A percentile compares a stretch with the other conserved stretches of the same genome.
These are phyloP conservation scores for Rachycentron canadum DNA, from an alignment of 2,797 vertebrate species.

Conservation along the genomic window DNA sequence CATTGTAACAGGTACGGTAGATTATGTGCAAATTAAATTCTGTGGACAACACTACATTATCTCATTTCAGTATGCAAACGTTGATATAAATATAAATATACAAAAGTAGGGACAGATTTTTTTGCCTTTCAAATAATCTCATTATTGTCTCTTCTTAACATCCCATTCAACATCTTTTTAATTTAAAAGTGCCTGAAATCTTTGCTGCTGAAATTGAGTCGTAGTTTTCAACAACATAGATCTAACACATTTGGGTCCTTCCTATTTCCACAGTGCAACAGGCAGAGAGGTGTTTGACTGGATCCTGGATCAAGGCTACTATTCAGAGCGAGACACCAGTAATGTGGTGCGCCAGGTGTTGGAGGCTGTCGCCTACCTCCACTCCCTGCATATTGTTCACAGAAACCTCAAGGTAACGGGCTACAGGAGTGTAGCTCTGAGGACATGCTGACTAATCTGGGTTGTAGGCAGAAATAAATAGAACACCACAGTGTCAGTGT, in stretches of 20 bases:
- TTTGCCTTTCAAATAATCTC: background rate
- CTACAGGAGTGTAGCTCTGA: background rate
- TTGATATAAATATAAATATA: background rate
- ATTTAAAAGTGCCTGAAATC: background rate
- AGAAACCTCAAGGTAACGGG: constrained; percentile 95
- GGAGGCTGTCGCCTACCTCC: constrained; percentile 97
- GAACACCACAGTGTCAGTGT: too few relatives aligned
- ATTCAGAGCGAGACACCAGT: constrained; percentile 97
- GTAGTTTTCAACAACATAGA: background rate
- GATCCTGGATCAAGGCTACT: constrained; percentile 99
- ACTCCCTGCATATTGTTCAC: constrained; percentile 96
- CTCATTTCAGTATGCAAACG: background rate
- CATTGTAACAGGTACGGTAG: constrained; percentile 19
- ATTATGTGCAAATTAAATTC: background rate
- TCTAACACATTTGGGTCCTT: background rate
- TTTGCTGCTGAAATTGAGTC: background rate
- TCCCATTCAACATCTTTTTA: background rate
- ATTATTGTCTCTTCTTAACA: background rate
- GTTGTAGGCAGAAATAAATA: background rate
- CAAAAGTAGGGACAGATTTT: background rate
- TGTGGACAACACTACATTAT: too few relatives aligned
- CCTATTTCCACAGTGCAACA: constrained; percentile 88
- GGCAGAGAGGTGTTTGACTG: constrained; percentile 99
- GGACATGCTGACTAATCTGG: background rate
- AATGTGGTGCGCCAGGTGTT: constrained; percentile 97